Conservation (phyloP, 2,797 vertebrate species). For the Brachymystax lenok region DNA sequence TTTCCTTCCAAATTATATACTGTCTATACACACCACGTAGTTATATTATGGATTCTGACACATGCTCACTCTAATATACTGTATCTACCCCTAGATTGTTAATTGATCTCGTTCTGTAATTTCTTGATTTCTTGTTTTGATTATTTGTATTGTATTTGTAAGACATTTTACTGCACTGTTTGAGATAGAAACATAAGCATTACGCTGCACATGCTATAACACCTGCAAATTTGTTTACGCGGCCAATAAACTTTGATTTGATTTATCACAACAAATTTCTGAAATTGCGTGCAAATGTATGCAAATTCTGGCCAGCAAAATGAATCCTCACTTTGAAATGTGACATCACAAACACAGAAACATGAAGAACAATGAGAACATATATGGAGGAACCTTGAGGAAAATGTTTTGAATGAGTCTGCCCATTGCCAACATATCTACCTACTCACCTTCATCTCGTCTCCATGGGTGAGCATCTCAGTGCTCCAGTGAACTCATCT, state of each 20-base stretch:
- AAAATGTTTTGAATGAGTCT: background rate
- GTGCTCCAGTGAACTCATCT: background rate
- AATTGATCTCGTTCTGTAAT: no score
- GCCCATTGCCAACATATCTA: background rate
- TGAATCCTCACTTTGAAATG: background rate
- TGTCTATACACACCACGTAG: no score
- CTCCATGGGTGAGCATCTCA: background rate
- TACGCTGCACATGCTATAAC: no score
- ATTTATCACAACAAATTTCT: background rate
- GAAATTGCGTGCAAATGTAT: background rate
- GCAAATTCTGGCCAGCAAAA: constrained; percentile 7
- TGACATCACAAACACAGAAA: constrained; percentile 1
- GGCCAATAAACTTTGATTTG: no score
- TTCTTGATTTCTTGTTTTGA: no score
- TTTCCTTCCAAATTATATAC: no score
- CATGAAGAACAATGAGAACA: background rate
- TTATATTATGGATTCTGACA: no score
- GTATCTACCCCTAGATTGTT: no score
- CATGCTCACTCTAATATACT: no score
- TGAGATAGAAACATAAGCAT: no score
- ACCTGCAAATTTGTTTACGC: no score
- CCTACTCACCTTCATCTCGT: background rate
- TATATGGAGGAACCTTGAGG: background rate
- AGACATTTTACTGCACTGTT: background rate
- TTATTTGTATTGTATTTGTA: no score